These are phyloP conservation scores for Atlantisia rogersi DNA, from an alignment of 2,113 vertebrate species.

Conservation along the genomic window DNA sequence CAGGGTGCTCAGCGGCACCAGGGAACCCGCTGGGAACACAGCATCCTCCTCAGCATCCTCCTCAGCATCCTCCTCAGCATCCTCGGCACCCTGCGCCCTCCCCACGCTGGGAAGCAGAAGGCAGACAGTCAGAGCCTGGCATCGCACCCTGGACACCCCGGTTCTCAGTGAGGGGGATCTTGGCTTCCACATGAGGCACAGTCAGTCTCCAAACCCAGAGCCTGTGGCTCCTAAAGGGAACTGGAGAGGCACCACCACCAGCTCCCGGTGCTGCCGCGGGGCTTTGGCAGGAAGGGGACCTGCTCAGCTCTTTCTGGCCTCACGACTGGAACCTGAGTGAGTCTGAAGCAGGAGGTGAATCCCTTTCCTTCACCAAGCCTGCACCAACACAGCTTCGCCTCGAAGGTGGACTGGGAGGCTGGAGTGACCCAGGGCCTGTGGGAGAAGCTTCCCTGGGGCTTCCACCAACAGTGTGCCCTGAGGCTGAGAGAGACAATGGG, in stretches of 20 bases:
- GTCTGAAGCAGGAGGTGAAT: not conserved
- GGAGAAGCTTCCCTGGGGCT: too few species aligned
- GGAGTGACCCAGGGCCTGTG: too few species aligned
- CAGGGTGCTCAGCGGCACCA: conserved; percentile 50
- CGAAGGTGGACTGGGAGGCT: too few species aligned
- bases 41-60: not conserved
- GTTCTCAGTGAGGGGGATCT: not conserved
- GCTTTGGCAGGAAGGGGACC: not conserved
- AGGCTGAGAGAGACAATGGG: too few species aligned
- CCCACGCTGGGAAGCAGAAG: conserved; percentile 34
- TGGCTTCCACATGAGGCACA: fast-evolving
- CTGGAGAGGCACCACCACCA: fast-evolving
- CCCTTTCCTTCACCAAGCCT: not conserved
- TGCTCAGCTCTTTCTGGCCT: too few species aligned
- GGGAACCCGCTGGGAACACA: not conserved
- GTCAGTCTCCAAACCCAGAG: fast-evolving
- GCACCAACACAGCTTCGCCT: too few species aligned
- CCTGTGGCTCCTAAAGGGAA: not conserved
- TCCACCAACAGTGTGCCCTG: too few species aligned
- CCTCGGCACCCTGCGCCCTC: not conserved
- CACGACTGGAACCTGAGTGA: not conserved
- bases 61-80: not conserved
- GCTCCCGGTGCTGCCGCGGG: fast-evolving
- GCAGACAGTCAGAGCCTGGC: not conserved
- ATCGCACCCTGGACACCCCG: fast-evolving